Evolutionary conservation across 2,113 vertebrate genomes (phyloP).

Genomic region (Erythrocercus mccallii): DNA sequence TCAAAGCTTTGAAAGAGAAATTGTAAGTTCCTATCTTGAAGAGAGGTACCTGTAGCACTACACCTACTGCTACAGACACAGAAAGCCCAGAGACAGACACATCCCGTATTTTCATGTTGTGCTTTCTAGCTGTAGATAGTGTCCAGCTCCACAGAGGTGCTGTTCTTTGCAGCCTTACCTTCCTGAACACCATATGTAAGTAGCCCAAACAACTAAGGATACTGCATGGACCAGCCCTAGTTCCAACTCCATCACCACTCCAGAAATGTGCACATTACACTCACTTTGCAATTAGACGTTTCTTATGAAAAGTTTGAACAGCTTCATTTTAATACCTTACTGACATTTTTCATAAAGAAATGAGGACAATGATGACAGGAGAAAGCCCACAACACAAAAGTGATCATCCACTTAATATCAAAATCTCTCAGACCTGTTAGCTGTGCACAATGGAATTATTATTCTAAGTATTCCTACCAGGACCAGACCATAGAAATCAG

Average conservation of each 20-base stretch:
- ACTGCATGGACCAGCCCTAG: background rate
- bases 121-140: background rate
- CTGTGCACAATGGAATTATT: background rate
- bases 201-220: background rate
- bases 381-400: background rate
- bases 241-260: accelerated
- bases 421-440: background rate
- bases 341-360: background rate
- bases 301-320: background rate
- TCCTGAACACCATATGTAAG: background rate
- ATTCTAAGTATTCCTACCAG: background rate
- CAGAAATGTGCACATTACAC: accelerated
- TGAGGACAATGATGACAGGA: background rate
- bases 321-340: background rate
- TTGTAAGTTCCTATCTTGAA: background rate
- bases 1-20: background rate
- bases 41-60: background rate
- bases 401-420: background rate
- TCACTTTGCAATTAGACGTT: background rate
- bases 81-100: background rate
- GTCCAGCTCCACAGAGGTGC: background rate
- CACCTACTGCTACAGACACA: background rate
- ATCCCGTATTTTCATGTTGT: background rate
- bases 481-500: background rate
- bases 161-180: background rate